Base-by-base conservation (phyloP, 2,888 invertebrate species). In the Pasiphila rectangulata region DNA sequence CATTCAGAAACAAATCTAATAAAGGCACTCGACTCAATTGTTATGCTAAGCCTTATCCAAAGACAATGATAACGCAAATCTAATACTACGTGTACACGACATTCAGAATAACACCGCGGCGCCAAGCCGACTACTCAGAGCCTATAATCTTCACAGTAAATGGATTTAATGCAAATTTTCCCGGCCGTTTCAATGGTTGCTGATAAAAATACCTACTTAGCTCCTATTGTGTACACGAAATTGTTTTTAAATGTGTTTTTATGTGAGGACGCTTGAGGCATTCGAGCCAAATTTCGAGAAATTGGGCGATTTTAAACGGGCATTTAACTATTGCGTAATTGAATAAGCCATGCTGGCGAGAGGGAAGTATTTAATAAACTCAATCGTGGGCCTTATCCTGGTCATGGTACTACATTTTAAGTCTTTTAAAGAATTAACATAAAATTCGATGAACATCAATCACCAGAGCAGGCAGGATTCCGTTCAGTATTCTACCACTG, bases 141-240 rank as follows among this genome's bases (percentile, higher is more conserved):
- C 68, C 78, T 75, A 76, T 82, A 80, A 82, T 79, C 76, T 77
- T 73, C 68, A 60, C 71, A 72, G 75, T 79, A 81, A 83, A 81
- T 79, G 78, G 81, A 79, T 80, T 82, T 79, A 78, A 83, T 83
- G 83, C 79, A 83, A 82, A 83, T 83, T 68, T 73, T 62, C 66
- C 69, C 51, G 62, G 65, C 68, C 70, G 70, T 72, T 71, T 73
- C 67, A 75, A 79, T 74, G 68, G 68, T 60, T 59, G 67, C 67
- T 69, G 73, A 78, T 79, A 78, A 78, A 77, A 78, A 74, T 69
- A 63, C 57, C 65, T 63, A 68, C 68, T 72, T 68, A 67, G 68
- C 64, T 67, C 67, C 66, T 69, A 74, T 76, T 75, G 69, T 76
- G 65, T 54, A 59, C 65, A 60, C 64, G 56, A 73, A 76, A 76